A percentile compares a stretch with the other conserved stretches of the same genome.
Conservation (phyloP, 2,113 vertebrate genomes). For the Aphelocoma coerulescens region DNA sequence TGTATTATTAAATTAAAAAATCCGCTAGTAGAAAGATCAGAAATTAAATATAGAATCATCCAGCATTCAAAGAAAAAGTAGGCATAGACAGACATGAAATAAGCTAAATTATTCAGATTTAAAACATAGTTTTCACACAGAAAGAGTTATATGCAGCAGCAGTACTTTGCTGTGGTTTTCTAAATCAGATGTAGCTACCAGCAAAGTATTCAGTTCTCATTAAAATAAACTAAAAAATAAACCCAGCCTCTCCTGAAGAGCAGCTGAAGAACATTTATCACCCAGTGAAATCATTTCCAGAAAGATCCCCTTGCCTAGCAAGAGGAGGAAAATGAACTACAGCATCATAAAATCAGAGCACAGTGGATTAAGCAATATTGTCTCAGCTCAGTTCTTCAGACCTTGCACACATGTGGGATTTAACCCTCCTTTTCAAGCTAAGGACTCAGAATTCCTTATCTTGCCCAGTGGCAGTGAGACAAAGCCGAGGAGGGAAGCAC, state of each 20-base stretch:
- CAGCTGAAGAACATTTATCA: background rate
- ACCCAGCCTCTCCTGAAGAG: background rate
- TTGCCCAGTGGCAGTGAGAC: fast-evolving
- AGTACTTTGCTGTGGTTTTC: background rate
- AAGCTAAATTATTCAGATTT: background rate
- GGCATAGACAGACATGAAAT: background rate
- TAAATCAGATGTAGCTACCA: background rate
- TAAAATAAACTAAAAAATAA: background rate
- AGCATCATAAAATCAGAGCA: background rate
- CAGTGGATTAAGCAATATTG: background rate
- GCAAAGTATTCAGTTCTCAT: background rate
- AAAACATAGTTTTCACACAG: background rate
- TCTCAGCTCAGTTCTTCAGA: background rate
- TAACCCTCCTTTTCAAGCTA: background rate
- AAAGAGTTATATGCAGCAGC: background rate
- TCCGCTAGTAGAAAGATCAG: background rate
- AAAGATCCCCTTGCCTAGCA: background rate
- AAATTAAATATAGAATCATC: slow-evolving; percentile 29
- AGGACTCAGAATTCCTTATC: background rate
- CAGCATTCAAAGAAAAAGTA: background rate
- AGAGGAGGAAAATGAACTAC: background rate
- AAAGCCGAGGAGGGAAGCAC: background rate
- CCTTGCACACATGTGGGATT: background rate
- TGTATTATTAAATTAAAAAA: slow-evolving; percentile 55
- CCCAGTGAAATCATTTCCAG: background rate